These are phyloP conservation scores for Leucoptera coffeella DNA, from an alignment of 2,888 invertebrate genomes.

Conservation along the genomic window DNA sequence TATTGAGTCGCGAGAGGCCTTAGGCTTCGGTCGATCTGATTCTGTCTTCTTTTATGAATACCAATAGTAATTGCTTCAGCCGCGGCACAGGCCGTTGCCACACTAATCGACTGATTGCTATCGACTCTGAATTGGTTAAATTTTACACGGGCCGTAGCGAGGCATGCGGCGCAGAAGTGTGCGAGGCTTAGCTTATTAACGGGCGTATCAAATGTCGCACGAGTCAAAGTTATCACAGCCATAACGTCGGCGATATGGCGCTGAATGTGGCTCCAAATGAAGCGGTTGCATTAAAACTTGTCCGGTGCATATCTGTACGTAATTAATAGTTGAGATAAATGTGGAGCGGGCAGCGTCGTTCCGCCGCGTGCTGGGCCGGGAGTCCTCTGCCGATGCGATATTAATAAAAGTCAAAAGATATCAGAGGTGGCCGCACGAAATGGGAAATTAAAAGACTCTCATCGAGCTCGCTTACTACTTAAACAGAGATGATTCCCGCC, in stretches of 20 bases:
- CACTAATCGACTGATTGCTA: slow-evolving; percentile 2
- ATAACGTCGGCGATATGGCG: slow-evolving; percentile 39
- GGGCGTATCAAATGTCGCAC: no score
- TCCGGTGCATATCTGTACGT: slow-evolving; percentile 41
- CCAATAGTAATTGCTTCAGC: slow-evolving; percentile 32
- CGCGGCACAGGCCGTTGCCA: slow-evolving; percentile 13
- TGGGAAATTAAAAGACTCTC: slow-evolving; percentile 52
- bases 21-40: slow-evolving; percentile 33
- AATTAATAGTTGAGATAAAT: slow-evolving; percentile 50
- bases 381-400: slow-evolving; percentile 19
- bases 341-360: slow-evolving; percentile 14
- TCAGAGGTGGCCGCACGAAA: slow-evolving; percentile 39
- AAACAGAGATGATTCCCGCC: slow-evolving; percentile 24
- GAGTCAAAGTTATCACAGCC: slow-evolving; percentile 40
- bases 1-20: slow-evolving; percentile 33
- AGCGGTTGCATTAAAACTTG: slow-evolving; percentile 52
- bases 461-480: no score
- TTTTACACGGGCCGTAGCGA: no score
- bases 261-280: slow-evolving; percentile 41
- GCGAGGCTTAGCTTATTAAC: no score
- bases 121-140: neutral
- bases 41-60: slow-evolving; percentile 42
- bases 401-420: slow-evolving; percentile 45
- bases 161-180: no score
- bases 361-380: slow-evolving; percentile 17